Percentiles rank a stretch among this genome's conserved stretches.
These are phyloP conservation scores for Neolamprologus kungweensis DNA, from an alignment of 2,113 vertebrate genomes.

Conservation along the genomic window DNA sequence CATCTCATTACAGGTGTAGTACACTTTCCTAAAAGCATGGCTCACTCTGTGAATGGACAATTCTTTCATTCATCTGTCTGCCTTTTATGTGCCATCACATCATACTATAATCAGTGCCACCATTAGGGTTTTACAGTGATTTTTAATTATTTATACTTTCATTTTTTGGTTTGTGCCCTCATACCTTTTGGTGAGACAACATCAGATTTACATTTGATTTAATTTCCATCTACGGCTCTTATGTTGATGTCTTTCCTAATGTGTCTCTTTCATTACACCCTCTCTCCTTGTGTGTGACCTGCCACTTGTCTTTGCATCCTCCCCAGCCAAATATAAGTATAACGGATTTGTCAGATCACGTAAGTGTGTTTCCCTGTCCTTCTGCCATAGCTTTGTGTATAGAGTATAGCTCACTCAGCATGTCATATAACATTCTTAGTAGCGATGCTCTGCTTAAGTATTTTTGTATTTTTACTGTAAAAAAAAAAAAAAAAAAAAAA, in stretches of 20 bases:
- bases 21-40: slow-evolving; percentile 31
- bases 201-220: slow-evolving; percentile 9
- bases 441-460: slow-evolving; percentile 26
- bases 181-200: background rate
- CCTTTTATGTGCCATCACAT: background rate
- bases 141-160: slow-evolving; percentile 15
- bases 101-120: background rate
- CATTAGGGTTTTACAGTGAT: background rate
- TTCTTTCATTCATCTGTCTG: slow-evolving; percentile 9
- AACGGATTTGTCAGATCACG: slow-evolving; percentile 81
- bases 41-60: slow-evolving; percentile 13
- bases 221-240: slow-evolving; percentile 17
- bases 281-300: slow-evolving; percentile 69
- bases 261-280: slow-evolving; percentile 54
- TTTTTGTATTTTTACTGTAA: background rate
- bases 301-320: slow-evolving; percentile 77
- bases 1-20: background rate
- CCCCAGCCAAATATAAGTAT: slow-evolving; percentile 82
- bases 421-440: slow-evolving; percentile 32
- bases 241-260: slow-evolving; percentile 56
- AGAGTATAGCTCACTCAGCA: slow-evolving; percentile 31
- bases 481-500: background rate
- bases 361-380: slow-evolving; percentile 77
- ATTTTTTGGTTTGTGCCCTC: slow-evolving; percentile 8
- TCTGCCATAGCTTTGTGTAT: slow-evolving; percentile 56